These are phyloP conservation scores for Seira musarum DNA, from an alignment of 2,888 invertebrate species.

Conservation along the genomic window DNA sequence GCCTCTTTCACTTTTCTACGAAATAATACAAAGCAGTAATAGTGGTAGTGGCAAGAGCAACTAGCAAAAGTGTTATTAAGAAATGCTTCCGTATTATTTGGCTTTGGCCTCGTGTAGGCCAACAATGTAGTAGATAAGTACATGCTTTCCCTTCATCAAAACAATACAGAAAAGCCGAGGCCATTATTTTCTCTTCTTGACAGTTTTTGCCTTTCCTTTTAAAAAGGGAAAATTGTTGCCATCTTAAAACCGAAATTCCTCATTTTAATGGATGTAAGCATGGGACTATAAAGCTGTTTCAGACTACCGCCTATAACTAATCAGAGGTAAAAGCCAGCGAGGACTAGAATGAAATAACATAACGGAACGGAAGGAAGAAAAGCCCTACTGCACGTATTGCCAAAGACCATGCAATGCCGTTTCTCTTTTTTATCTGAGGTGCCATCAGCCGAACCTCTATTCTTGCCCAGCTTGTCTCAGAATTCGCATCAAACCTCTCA, in stretches of 20 bases:
- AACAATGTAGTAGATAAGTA: background rate
- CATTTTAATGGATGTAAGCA: background rate
- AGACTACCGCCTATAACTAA: background rate
- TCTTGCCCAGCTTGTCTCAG: background rate
- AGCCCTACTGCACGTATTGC: background rate
- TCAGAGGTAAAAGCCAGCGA: background rate
- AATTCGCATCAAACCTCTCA: constrained; percentile 3
- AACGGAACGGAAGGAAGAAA: background rate
- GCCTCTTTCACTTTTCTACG: background rate
- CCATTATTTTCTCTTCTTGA: background rate
- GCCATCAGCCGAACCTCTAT: background rate
- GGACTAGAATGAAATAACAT: background rate
- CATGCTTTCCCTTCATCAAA: background rate
- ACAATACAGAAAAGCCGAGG: background rate
- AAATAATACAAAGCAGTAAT: background rate
- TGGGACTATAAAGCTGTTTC: background rate
- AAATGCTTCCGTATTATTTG: background rate
- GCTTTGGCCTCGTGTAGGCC: background rate
- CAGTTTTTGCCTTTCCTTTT: no score
- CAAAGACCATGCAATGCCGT: background rate
- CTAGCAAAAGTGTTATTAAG: background rate
- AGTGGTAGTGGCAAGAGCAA: background rate
- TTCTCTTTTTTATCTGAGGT: background rate
- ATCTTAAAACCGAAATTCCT: no score
- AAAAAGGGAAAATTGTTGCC: no score